Percentiles rank a stretch among this genome's conserved stretches.
phyloP scores from a whole-genome alignment of 1,140 invertebrate species.

The Drosophila serrata region DNA sequence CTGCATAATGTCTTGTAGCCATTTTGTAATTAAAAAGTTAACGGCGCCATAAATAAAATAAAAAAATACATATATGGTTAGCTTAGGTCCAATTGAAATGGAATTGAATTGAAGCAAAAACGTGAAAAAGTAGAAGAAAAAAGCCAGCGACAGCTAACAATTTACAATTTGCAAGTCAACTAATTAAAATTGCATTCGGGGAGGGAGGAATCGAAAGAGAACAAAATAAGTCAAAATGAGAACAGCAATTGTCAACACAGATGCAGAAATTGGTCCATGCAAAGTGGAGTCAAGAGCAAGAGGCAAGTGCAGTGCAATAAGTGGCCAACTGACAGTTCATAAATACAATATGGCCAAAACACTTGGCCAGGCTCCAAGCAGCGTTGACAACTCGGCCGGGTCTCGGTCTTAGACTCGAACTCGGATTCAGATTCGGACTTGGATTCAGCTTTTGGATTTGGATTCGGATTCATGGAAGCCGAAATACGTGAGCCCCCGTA shows the following conservation, averaged over 20 bases:
- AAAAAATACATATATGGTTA: slow-evolving; percentile 17
- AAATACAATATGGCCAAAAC: slow-evolving; percentile 71
- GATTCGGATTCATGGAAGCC: slow-evolving; percentile 58
- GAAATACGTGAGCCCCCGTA: slow-evolving; percentile 62
- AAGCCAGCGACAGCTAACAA: slow-evolving; percentile 45
- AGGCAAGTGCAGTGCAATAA: slow-evolving; percentile 36
- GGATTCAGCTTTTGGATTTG: slow-evolving; percentile 36
- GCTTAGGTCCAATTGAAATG: slow-evolving; percentile 20
- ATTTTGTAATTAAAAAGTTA: slow-evolving; percentile 77
- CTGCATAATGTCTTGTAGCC: slow-evolving; percentile 73
- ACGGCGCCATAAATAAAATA: slow-evolving; percentile 68
- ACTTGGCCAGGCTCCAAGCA: slow-evolving; percentile 54
- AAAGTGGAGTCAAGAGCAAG: slow-evolving; percentile 70
- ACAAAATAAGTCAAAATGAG: slow-evolving; percentile 57
- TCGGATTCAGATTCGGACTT: slow-evolving; percentile 34
- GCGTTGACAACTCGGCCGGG: slow-evolving; percentile 47
- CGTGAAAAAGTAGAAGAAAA: slow-evolving; percentile 40
- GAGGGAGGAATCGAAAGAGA: slow-evolving; percentile 23
- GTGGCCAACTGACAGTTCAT: slow-evolving; percentile 69
- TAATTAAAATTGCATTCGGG: slow-evolving; percentile 63
- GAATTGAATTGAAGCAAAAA: slow-evolving; percentile 31
- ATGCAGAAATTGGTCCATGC: slow-evolving; percentile 69
- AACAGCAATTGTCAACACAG: slow-evolving; percentile 70
- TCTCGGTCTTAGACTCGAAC: slow-evolving; percentile 3
- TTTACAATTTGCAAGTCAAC: slow-evolving; percentile 64